Evolutionary conservation across 2,797 vertebrate species (phyloP), one percentile per base, ranked within the genome.

Genomic region (Micropoecilia bifurca): DNA sequence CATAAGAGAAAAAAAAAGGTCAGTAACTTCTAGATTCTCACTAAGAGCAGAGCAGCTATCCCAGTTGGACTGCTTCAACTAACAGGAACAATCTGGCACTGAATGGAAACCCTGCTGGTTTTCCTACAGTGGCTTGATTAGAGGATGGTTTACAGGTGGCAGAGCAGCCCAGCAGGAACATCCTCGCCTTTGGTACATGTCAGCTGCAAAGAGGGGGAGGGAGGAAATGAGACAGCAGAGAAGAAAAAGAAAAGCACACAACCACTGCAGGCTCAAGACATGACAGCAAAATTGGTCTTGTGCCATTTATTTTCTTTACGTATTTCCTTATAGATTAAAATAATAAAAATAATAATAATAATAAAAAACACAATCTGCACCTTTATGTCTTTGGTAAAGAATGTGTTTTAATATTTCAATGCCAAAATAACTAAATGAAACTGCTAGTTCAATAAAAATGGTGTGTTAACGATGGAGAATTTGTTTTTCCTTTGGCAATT

Each of bases 111-210:
- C 41, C 66, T 0, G 12, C 41, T 69, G 39, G 12, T 69, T 41
- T 69, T 69, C 41, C 10, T 69, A 28, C 22, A 43, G 66, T 69
- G 41, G 66, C 66, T 69, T 69, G 66, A 69, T 69, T 69, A 69
- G 20, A n/a, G 22, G 66, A 48, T 46, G 28, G 46, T 7, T 43
- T 69, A 8, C 66, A 69, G 66, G 66, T 69, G 39, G 39, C 41
- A 45, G 25, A 69, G 66, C 22, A n/a, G 39, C 22, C 25, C 66
- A 69, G 41, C 41, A n/a, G 41, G 66, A 45, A 43, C 12, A 45
- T 45, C 66, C 10, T 43, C 22, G 3, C 30, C 39, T 41, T 12
- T 43, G 36, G 36, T 68, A 68, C 66, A 12, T 68, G 4, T 36
- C 66, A 41, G 66, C 20, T 6, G 36, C 39, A 69, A 25, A 6